Base-by-base conservation (phyloP, 2,113 vertebrate genomes). In the Crocuta crocuta region DNA sequence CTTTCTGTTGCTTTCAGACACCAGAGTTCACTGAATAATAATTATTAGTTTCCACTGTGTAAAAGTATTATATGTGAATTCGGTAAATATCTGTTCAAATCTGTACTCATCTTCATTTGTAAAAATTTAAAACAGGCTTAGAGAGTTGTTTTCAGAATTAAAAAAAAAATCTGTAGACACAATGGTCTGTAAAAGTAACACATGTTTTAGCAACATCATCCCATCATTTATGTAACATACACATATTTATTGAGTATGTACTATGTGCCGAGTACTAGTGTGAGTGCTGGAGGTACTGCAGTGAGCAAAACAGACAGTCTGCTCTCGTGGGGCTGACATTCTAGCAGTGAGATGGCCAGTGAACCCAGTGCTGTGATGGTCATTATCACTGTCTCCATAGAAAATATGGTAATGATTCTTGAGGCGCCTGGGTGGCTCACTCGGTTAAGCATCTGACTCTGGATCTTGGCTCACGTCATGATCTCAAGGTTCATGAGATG, bases 121-220 rank as follows among this genome's bases (percentile, higher is more conserved):
- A 83, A 33, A 83, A 53, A 74, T 83, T 53, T 63, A n/a, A 63
- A 50, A 71, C 19, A 50, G 79, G 28, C 45, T 66, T 83, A 66
- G 68, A 65, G 83, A 73, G 26, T 84, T 76, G 43, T 63, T 74
- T 65, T 68, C 55, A 43, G 13, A 53, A 53, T 78, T 78, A 16
- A n/a, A 33, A 83, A 76, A n/a, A 33, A 83, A 76, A n/a, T 76
- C 45, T 45, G 68, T 7, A 63, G 79, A 65, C 7, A 2, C 55
- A 19, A 39, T 28, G 68, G 28, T 74, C 48, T 89, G 15, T 74
- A 65, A 94, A 73, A 24, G 39, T 71, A 61, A 53, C 24, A 33
- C 21, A 28, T 48, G 78, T 90, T 95, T 83, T 74, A 90, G 58
- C 86, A 82, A 50, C 39, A 73, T 26, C 26, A 53, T 89, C 12